Percentiles rank a stretch among this genome's conserved stretches.
phyloP scores from a whole-genome alignment of 2,797 vertebrate genomes.

The Columba guinea region DNA sequence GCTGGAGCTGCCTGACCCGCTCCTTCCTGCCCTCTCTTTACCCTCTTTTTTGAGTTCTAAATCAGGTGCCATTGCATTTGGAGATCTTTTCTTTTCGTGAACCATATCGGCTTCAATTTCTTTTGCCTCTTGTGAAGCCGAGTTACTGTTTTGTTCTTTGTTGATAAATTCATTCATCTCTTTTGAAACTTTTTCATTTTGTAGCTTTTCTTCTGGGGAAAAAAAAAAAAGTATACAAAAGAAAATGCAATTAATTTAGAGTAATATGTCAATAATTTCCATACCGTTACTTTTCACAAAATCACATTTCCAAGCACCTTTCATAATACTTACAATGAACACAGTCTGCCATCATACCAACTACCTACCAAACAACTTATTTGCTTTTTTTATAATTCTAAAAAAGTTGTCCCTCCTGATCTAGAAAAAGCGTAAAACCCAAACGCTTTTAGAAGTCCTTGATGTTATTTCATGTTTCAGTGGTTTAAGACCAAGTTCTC shows the following conservation, averaged over 20 bases:
- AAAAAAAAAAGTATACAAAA: background rate
- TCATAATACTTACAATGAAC: background rate
- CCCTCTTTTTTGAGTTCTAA: conserved; percentile 84
- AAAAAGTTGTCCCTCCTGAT: background rate
- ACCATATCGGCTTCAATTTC: conserved; percentile 87
- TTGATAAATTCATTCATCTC: conserved; percentile 88
- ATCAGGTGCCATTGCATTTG: conserved; percentile 83
- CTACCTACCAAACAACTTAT: background rate
- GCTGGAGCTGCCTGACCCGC: conserved; percentile 85
- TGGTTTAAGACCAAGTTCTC: background rate
- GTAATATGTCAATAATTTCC: background rate
- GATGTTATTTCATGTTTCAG: background rate
- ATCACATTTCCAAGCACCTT: background rate
- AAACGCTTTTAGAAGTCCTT: background rate
- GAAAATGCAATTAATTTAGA: background rate
- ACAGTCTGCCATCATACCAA: background rate
- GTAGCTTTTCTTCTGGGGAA: conserved; percentile 87
- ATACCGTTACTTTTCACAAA: background rate
- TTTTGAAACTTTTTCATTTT: conserved; percentile 86
- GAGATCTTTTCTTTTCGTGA: conserved; percentile 90
- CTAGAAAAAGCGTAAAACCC: background rate
- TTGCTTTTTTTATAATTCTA: background rate
- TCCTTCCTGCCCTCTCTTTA: conserved; percentile 83
- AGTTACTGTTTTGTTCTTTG: conserved; percentile 86
- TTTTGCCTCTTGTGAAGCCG: conserved; percentile 87